Percentiles rank a stretch among this genome's conserved stretches.
These are phyloP conservation scores for Drosophila athabasca DNA, from an alignment of 1,140 invertebrate genomes.

Conservation along the genomic window DNA sequence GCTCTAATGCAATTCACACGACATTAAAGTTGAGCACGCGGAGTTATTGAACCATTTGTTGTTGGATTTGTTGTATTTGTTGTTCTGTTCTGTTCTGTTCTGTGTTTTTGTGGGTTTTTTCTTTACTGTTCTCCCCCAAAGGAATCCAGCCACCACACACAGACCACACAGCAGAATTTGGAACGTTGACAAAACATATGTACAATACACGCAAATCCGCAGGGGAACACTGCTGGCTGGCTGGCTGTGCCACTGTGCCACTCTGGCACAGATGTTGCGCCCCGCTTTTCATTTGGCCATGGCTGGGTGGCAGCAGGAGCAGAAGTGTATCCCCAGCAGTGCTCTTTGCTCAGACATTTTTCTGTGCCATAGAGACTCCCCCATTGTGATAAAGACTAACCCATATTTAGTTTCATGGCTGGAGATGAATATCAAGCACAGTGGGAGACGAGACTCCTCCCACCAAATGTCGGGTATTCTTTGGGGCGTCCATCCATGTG, in stretches of 20 bases:
- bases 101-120: constrained; percentile 2
- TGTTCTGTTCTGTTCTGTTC: not conserved
- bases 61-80: not conserved
- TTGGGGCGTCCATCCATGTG: too few relatives aligned
- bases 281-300: not conserved
- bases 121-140: not conserved
- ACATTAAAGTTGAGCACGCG: constrained; percentile 40
- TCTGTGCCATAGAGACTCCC: too few relatives aligned
- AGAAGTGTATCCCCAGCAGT: too few relatives aligned
- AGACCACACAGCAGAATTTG: constrained; percentile 12
- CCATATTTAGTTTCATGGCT: too few relatives aligned
- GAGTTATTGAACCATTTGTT: constrained; percentile 34
- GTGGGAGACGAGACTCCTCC: too few relatives aligned
- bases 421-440: too few relatives aligned
- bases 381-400: too few relatives aligned
- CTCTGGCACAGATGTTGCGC: constrained; percentile 42
- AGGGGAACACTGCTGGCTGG: constrained; percentile 10
- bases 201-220: constrained; percentile 11
- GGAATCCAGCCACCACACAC: not conserved
- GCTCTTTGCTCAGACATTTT: too few relatives aligned
- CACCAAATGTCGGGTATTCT: too few relatives aligned
- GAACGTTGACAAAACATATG: constrained; percentile 38
- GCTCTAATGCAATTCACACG: constrained; percentile 49
- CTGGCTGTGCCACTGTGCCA: too few relatives aligned
- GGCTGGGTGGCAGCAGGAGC: too few relatives aligned